A percentile compares a stretch with the other conserved stretches of the same genome.
These are phyloP conservation scores for Andrena fulva DNA, from an alignment of 2,888 invertebrate genomes.

Conservation along the genomic window DNA sequence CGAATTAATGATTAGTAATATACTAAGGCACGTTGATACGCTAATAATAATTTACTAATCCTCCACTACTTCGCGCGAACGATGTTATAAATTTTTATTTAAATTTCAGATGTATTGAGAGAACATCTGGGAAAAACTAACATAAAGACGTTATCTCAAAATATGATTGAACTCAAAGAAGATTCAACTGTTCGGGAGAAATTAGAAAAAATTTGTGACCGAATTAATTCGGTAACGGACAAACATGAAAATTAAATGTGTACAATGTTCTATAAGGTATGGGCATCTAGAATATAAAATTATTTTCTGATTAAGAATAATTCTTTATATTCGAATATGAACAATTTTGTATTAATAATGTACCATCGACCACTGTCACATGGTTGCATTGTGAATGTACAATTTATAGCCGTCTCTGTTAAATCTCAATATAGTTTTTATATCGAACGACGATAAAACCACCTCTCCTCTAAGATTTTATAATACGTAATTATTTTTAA, in stretches of 20 bases:
- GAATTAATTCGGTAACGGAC: not conserved
- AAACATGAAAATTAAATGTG: not conserved
- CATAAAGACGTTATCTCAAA: conserved; percentile 29
- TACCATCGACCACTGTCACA: not conserved
- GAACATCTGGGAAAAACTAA: conserved; percentile 37
- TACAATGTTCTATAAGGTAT: conserved; percentile 21
- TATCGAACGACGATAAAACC: not conserved
- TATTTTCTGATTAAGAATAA: conserved; percentile 19
- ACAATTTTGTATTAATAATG: not conserved
- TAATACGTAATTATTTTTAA: too few species aligned
- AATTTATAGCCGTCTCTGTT: conserved; percentile 6
- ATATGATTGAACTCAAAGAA: not conserved
- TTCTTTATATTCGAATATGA: conserved; percentile 8
- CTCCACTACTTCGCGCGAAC: too few species aligned
- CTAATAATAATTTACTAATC: too few species aligned
- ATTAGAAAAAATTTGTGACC: conserved; percentile 23
- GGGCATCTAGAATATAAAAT: not conserved
- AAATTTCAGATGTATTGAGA: conserved; percentile 43
- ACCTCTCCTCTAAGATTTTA: too few species aligned
- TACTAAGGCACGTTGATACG: too few species aligned
- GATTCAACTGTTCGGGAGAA: conserved; percentile 24
- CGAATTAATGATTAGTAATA: too few species aligned
- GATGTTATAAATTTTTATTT: not conserved
- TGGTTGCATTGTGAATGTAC: not conserved
- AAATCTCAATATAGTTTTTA: not conserved